phyloP scores from a whole-genome alignment of 1,140 invertebrate species.

The Cyrtorhinus lividipennis region DNA sequence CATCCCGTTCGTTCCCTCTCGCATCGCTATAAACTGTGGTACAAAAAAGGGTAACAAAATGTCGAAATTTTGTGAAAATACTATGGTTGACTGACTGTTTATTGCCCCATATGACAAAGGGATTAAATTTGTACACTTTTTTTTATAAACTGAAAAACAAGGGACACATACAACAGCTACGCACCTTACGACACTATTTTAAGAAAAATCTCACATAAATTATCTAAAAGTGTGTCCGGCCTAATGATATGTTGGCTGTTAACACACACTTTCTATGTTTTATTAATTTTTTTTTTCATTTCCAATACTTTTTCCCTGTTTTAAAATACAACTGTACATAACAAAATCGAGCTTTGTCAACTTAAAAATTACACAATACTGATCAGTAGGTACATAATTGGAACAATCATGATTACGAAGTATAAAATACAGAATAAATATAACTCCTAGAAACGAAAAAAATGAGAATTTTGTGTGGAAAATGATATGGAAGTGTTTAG shows the following conservation, averaged over 20 bases:
- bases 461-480: too few relatives aligned
- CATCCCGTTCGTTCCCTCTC: too few relatives aligned
- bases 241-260: conserved; percentile 19
- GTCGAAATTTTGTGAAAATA: conserved; percentile 13
- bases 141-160: conserved; percentile 13
- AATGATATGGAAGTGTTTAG: too few relatives aligned
- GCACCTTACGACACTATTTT: conserved; percentile 18
- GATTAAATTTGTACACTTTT: conserved; percentile 17
- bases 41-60: background rate
- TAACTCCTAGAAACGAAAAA: too few relatives aligned
- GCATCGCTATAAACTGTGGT: too few relatives aligned
- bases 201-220: conserved; percentile 17
- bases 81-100: conserved; percentile 19
- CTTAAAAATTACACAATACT: conserved; percentile 15
- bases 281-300: background rate
- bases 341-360: conserved; percentile 12
- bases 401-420: too few relatives aligned
- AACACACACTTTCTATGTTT: background rate
- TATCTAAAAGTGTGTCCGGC: conserved; percentile 11
- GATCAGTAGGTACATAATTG: too few relatives aligned
- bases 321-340: conserved; percentile 15
- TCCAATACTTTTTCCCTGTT: too few relatives aligned
- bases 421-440: too few relatives aligned
- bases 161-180: conserved; percentile 20
- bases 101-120: conserved; percentile 17